phyloP scores from a whole-genome alignment of 2,888 invertebrate genomes.

The Drymonia ruficornis region DNA sequence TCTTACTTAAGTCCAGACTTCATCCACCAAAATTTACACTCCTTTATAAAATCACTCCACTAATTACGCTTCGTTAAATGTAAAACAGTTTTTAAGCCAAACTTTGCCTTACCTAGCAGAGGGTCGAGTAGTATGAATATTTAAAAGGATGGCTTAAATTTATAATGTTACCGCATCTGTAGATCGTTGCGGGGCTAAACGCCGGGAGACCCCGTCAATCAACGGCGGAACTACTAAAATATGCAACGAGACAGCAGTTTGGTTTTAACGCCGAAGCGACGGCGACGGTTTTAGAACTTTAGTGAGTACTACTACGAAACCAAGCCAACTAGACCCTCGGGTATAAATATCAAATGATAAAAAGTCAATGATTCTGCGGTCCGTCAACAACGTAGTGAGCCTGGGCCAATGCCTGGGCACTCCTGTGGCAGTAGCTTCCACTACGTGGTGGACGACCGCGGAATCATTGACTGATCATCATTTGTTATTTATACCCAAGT shows the following conservation, averaged over 20 bases:
- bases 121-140: slow-evolving; percentile 23
- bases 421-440: too few species aligned
- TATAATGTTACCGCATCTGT: slow-evolving; percentile 32
- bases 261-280: slow-evolving; percentile 14
- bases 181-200: slow-evolving; percentile 23
- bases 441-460: too few species aligned
- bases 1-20: background rate
- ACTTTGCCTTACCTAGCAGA: slow-evolving; percentile 11
- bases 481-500: too few species aligned
- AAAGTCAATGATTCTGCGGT: too few species aligned
- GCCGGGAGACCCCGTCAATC: slow-evolving; percentile 18
- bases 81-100: background rate
- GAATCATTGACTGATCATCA: too few species aligned
- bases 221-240: slow-evolving; percentile 22
- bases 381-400: too few species aligned
- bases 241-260: slow-evolving; percentile 21
- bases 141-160: slow-evolving; percentile 28
- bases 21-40: background rate
- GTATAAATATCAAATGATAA: too few species aligned
- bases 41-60: background rate
- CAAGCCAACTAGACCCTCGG: too few species aligned
- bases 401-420: too few species aligned
- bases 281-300: background rate
- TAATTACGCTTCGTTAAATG: background rate
- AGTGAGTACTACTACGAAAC: too few species aligned